A percentile compares a stretch with the other conserved stretches of the same genome.
Conservation (phyloP, 1,140 invertebrate genomes). For the Antheraea mylitta region DNA sequence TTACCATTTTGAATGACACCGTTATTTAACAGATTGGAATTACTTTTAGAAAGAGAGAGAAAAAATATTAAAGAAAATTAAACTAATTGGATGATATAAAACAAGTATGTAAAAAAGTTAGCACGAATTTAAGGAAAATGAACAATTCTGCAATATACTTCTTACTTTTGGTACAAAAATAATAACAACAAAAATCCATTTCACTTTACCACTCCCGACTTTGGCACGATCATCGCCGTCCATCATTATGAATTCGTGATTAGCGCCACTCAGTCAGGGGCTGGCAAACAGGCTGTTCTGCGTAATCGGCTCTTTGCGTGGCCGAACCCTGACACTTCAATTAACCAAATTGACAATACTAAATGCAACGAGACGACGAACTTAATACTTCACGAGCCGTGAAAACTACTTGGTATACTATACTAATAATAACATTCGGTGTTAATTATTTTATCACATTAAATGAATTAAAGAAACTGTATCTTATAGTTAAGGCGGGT, state of each 20-base stretch:
- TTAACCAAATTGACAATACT: constrained; percentile 61
- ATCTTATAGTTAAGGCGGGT: too few relatives aligned
- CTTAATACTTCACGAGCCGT: constrained; percentile 31
- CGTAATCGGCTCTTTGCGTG: constrained; percentile 52
- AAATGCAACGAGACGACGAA: constrained; percentile 39
- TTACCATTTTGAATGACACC: too few relatives aligned
- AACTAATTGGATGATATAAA: too few relatives aligned
- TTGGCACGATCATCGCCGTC: constrained; percentile 27
- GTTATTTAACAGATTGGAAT: too few relatives aligned
- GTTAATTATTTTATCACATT: constrained; percentile 4
- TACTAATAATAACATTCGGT: background rate
- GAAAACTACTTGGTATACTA: background rate
- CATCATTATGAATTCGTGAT: constrained; percentile 51
- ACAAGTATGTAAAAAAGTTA: too few relatives aligned
- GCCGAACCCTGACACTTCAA: constrained; percentile 45
- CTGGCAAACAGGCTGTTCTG: constrained; percentile 29
- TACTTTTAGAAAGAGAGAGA: too few relatives aligned
- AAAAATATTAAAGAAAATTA: too few relatives aligned
- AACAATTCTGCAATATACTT: background rate
- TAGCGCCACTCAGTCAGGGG: constrained; percentile 41
- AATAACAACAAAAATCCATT: constrained; percentile 12
- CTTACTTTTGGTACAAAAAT: background rate
- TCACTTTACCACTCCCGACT: constrained; percentile 23
- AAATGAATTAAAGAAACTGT: too few relatives aligned
- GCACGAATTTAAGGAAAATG: too few relatives aligned